These are phyloP conservation scores for Stylophora pistillata DNA, from an alignment of 64 coral and sea anemone species.

Conservation along the genomic window DNA sequence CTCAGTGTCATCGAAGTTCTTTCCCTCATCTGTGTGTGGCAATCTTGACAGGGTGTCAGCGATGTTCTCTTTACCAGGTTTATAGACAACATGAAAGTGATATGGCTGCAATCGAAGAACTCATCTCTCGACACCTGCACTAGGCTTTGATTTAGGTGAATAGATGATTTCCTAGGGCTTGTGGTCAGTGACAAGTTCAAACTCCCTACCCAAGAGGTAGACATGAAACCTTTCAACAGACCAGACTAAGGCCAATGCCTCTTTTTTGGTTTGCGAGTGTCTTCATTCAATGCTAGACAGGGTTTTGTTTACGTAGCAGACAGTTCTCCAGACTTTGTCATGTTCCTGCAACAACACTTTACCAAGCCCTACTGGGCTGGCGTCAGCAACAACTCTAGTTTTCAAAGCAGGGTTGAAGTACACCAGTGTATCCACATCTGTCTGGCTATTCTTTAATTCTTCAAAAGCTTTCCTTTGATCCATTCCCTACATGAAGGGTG, in stretches of 20 bases:
- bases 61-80: conserved; percentile 27
- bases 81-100: background rate
- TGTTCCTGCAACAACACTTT: conserved; percentile 23
- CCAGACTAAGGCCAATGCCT: background rate
- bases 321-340: background rate
- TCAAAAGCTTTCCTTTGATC: conserved; percentile 30
- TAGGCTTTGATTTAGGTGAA: background rate
- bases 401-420: conserved; percentile 25
- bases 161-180: conserved; percentile 51
- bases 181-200: conserved; percentile 35
- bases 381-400: conserved; percentile 23
- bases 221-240: conserved; percentile 14
- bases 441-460: conserved; percentile 20
- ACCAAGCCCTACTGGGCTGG: conserved; percentile 45
- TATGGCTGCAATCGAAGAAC: background rate
- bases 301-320: conserved; percentile 25
- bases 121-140: conserved; percentile 28
- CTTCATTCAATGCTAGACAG: conserved; percentile 21
- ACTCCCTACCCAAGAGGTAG: conserved; percentile 54
- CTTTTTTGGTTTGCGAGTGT: background rate
- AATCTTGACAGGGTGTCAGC: conserved; percentile 24
- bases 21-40: background rate
- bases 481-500: background rate
- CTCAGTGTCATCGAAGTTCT: background rate
- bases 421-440: background rate